Evolutionary conservation across 2,797 vertebrate species (phyloP).

Genomic region (Momotus momota): DNA sequence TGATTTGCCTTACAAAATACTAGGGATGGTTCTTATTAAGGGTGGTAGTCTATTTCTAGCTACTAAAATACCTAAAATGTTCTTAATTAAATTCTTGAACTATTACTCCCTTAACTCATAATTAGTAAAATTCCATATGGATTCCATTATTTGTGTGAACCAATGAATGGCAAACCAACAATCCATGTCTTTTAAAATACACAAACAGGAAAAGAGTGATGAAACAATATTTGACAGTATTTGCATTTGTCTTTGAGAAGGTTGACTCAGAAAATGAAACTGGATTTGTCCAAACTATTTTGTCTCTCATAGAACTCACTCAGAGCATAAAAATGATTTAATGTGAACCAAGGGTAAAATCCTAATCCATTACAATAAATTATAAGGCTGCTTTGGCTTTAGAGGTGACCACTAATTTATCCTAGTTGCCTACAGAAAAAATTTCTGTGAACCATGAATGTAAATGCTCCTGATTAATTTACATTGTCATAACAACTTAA

Average conservation of each 20-base stretch:
- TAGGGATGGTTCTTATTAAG: constrained; percentile 31
- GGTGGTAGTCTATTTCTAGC: constrained; percentile 12
- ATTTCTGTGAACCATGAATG: not conserved
- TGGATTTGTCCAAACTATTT: not conserved
- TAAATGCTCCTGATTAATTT: not conserved
- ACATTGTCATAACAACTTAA: not conserved
- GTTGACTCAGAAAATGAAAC: not conserved
- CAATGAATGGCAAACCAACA: not conserved
- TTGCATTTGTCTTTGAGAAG: constrained; percentile 9
- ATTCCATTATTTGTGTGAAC: constrained; percentile 23
- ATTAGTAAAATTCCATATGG: constrained; percentile 47
- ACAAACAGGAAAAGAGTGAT: not conserved
- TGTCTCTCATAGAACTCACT: not conserved
- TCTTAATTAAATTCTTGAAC: constrained; percentile 57
- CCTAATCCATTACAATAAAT: not conserved
- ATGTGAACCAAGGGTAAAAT: not conserved
- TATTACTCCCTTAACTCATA: constrained; percentile 33
- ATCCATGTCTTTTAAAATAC: not conserved
- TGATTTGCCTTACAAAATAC: constrained; percentile 48
- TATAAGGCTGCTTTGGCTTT: not conserved
- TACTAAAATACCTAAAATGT: constrained; percentile 42
- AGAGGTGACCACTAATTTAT: not conserved
- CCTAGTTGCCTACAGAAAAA: not conserved
- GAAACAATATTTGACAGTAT: not conserved
- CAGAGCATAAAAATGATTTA: not conserved